Evolutionary conservation across 2,797 vertebrate species (phyloP).

Genomic region (Peromyscus nudipes): DNA sequence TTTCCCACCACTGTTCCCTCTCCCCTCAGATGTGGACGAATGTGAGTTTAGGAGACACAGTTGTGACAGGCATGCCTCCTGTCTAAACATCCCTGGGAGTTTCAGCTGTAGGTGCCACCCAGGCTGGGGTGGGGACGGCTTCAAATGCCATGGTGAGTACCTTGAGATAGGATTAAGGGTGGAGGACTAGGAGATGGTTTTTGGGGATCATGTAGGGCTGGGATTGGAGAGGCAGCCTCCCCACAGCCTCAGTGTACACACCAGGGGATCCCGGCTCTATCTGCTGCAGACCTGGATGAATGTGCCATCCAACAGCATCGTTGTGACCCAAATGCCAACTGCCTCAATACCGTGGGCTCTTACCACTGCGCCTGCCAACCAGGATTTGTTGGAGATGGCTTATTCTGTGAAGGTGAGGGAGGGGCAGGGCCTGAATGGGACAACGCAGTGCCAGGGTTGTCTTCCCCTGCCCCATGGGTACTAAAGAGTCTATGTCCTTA

Average conservation of each 20-base stretch:
- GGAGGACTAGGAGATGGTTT: rapidly evolving
- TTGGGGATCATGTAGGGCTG: no score
- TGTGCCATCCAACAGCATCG: conserved; percentile 93
- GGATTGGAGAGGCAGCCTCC: neutral
- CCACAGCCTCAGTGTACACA: neutral
- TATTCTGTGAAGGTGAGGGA: conserved; percentile 93
- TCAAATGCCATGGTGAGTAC: conserved; percentile 94
- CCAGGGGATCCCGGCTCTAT: neutral
- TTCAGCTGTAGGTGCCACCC: conserved; percentile 96
- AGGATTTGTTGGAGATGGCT: conserved; percentile 95
- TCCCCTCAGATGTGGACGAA: conserved; percentile 93
- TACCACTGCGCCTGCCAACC: conserved; percentile 88
- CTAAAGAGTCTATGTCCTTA: neutral
- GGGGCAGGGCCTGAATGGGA: neutral
- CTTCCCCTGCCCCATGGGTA: rapidly evolving
- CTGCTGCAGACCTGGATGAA: conserved; percentile 93
- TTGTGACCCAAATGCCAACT: conserved; percentile 94
- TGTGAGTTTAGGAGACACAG: conserved; percentile 96
- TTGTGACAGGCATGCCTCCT: conserved; percentile 95
- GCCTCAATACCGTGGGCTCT: conserved; percentile 94
- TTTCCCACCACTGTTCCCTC: neutral
- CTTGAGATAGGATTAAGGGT: no score
- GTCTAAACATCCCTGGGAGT: conserved; percentile 95
- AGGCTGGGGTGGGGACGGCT: conserved; percentile 95
- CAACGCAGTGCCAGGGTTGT: neutral